Percentiles rank a stretch among this genome's conserved stretches.
These are phyloP conservation scores for Porites australiensis DNA, from an alignment of 64 coral and sea anemone species.

Conservation along the genomic window DNA sequence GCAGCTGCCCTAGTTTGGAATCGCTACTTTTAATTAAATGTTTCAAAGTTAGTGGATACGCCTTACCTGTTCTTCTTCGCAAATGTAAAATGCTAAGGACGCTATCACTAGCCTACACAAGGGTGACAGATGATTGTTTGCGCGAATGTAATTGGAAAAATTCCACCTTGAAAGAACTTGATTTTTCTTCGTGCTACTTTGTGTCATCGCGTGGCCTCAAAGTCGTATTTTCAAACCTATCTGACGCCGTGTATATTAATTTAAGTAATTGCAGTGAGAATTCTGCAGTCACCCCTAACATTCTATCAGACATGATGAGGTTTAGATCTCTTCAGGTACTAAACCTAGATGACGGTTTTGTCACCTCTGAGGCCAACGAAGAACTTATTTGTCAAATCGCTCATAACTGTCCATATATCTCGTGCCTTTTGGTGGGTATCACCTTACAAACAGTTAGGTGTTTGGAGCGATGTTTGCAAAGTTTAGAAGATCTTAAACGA, in stretches of 20 bases:
- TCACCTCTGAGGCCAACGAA: not conserved
- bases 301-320: conserved; percentile 18
- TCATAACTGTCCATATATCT: conserved; percentile 11
- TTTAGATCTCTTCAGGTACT: conserved; percentile 53
- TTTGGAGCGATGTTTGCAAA: conserved; percentile 34
- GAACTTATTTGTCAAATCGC: conserved; percentile 35
- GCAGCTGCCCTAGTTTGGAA: conserved; percentile 41
- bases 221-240: not conserved
- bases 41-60: conserved; percentile 35
- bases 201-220: not conserved
- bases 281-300: conserved; percentile 1
- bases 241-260: conserved; percentile 42
- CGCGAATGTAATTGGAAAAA: conserved; percentile 20
- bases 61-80: conserved; percentile 36
- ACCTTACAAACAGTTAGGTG: conserved; percentile 25
- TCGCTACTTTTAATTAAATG: conserved; percentile 57
- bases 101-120: conserved; percentile 57
- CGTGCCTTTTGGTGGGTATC: conserved; percentile 34
- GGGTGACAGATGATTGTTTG: conserved; percentile 30
- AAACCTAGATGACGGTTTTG: conserved; percentile 41
- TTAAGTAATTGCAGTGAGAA: conserved; percentile 56
- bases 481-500: conserved; percentile 17
- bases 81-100: conserved; percentile 37
- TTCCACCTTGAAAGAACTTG: conserved; percentile 34
- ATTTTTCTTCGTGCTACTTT: conserved; percentile 56